Base-by-base conservation (phyloP, 2,113 vertebrate genomes). In the Riparia riparia region DNA sequence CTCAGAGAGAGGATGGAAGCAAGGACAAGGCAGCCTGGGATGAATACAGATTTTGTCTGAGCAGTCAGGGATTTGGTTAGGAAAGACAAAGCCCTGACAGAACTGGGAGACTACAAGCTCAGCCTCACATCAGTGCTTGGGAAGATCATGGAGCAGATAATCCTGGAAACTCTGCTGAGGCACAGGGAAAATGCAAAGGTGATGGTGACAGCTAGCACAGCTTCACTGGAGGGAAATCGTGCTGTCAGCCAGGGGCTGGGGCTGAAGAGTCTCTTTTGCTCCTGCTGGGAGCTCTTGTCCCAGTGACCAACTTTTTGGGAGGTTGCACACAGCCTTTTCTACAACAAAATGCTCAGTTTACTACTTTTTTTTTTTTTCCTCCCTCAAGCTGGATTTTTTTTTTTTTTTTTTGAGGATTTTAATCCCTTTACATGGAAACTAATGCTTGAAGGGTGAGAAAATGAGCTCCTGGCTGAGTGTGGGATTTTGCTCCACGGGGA, bases 351-450 rank as follows among this genome's bases (percentile, higher is more conserved):
- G 9, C 12, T 78, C 41, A 2, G 7, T 60, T 89, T 76, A 9
- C 15, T 65, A 0, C 1, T 3, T 44, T 16, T 24, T 50, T 25
- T 11, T 6, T 37, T 37, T 8, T 9, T 13, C 9, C 14, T 9
- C 37, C 1, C 6, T 2, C 1, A 49, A 83, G 6, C 6, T 68
- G 53, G 24, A 49, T 65, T 54, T 54, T 68, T 64, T 58, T 86
- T 82, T 68, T 64, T 58, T 86, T 82, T 60, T 65, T 63, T 50
- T 9, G 8, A 84, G 45, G 12, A 19, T 70, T 96, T 66, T 83
- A 82, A 94, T 92, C 50, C 56, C 8, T 85, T 85, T 82, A 37
- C 73, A 88, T 92, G 60, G 70, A 63, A 73, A 57, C 14, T 69
- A 53, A 14, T 32, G 22, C 9, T 86, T 84, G 69, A 89, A 78